Conservation (phyloP, 1,140 invertebrate genomes). For the Tenebrio molitor region DNA sequence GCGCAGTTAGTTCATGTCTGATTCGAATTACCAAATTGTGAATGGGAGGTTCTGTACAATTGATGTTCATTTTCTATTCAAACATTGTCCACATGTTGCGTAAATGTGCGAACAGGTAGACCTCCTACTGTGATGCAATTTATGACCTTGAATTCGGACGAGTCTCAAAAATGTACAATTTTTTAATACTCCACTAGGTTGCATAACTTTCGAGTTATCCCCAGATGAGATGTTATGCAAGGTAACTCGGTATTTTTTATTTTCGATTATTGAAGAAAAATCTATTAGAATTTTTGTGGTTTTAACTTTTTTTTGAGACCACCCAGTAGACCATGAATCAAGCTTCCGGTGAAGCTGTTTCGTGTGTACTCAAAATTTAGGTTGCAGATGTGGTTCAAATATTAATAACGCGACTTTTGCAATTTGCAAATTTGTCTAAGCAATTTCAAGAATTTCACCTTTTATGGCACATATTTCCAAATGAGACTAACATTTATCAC, state of each 20-base stretch:
- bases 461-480: too few species aligned
- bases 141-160: neutral
- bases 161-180: neutral
- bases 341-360: too few species aligned
- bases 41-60: too few species aligned
- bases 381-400: neutral
- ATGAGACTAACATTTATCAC: too few species aligned
- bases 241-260: slow-evolving; percentile 8
- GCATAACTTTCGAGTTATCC: slow-evolving; percentile 6
- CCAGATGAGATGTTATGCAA: neutral
- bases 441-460: too few species aligned
- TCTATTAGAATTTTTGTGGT: slow-evolving; percentile 4
- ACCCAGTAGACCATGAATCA: too few species aligned
- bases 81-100: too few species aligned
- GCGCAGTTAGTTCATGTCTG: too few species aligned
- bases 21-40: too few species aligned
- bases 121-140: slow-evolving; percentile 20
- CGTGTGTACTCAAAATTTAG: neutral
- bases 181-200: neutral
- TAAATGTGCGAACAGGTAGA: neutral
- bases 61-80: too few species aligned
- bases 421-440: too few species aligned
- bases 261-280: neutral
- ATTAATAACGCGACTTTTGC: neutral
- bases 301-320: too few species aligned